These are phyloP conservation scores for Macrocentrus cingulum DNA, from an alignment of 1,140 invertebrate genomes.

Conservation along the genomic window DNA sequence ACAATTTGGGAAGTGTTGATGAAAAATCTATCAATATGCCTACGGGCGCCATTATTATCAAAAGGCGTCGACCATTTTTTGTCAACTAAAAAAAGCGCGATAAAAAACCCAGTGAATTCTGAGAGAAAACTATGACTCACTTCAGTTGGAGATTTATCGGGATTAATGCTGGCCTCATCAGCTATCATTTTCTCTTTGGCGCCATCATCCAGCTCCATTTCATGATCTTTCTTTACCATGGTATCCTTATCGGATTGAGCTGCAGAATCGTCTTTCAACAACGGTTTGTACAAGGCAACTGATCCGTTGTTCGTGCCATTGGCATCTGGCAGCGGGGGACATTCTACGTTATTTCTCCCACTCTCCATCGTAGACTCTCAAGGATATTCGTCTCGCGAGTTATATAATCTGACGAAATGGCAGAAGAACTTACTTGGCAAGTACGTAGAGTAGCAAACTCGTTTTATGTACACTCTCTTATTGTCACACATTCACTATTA, in stretches of 20 bases:
- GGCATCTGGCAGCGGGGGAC: slow-evolving; percentile 38
- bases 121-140: slow-evolving; percentile 29
- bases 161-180: slow-evolving; percentile 63
- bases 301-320: slow-evolving; percentile 33
- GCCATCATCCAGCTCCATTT: slow-evolving; percentile 56
- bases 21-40: too few relatives aligned
- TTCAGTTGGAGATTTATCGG: slow-evolving; percentile 62
- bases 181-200: slow-evolving; percentile 70
- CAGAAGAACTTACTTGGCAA: too few relatives aligned
- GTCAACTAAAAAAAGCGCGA: slow-evolving; percentile 13
- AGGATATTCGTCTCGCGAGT: too few relatives aligned
- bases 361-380: too few relatives aligned
- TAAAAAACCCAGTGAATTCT: slow-evolving; percentile 7
- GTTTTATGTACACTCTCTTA: too few relatives aligned
- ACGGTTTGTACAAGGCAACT: slow-evolving; percentile 61
- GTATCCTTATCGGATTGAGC: neutral
- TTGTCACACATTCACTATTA: too few relatives aligned
- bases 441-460: too few relatives aligned
- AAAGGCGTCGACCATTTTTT: too few relatives aligned
- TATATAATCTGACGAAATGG: too few relatives aligned
- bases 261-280: slow-evolving; percentile 60
- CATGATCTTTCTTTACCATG: slow-evolving; percentile 14
- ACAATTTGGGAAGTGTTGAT: too few relatives aligned
- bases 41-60: too few relatives aligned
- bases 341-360: slow-evolving; percentile 36